These are phyloP conservation scores for Meloidogyne hapla DNA, from an alignment of 1,140 invertebrate genomes.

Conservation along the genomic window DNA sequence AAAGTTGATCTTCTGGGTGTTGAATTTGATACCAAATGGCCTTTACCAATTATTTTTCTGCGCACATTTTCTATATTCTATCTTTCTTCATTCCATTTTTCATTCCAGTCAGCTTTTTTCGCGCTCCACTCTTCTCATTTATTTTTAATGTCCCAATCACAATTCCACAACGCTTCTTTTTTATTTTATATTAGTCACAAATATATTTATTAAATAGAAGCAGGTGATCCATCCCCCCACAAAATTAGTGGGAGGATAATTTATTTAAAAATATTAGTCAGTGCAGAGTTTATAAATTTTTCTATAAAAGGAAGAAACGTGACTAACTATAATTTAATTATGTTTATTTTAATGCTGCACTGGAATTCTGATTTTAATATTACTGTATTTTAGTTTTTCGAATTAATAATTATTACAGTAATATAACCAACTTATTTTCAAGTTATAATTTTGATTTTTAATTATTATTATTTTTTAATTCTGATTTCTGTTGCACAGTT, in stretches of 20 bases:
- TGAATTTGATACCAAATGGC: neutral
- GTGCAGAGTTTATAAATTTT: neutral
- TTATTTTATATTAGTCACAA: neutral
- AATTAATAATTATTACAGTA: no score
- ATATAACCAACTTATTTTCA: no score
- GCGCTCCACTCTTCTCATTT: neutral
- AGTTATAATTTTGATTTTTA: no score
- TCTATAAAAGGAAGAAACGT: neutral
- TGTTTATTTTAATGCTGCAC: no score
- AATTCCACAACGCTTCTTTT: neutral
- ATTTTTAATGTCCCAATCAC: neutral
- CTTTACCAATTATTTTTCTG: neutral
- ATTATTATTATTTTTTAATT: no score
- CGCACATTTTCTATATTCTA: neutral
- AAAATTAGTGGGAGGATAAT: neutral
- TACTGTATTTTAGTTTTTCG: no score
- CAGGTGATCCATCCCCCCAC: neutral
- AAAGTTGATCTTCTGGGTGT: neutral
- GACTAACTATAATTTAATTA: neutral
- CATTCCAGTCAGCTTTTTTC: neutral
- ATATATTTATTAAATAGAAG: neutral
- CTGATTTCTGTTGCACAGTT: no score
- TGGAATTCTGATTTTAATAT: no score
- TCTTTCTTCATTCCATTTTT: neutral
- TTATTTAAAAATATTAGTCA: conserved; percentile 3